Percentiles rank a stretch among this genome's conserved stretches.
Evolutionary conservation across 1,140 invertebrate species (phyloP).

Genomic region (Lepidurus apus): DNA sequence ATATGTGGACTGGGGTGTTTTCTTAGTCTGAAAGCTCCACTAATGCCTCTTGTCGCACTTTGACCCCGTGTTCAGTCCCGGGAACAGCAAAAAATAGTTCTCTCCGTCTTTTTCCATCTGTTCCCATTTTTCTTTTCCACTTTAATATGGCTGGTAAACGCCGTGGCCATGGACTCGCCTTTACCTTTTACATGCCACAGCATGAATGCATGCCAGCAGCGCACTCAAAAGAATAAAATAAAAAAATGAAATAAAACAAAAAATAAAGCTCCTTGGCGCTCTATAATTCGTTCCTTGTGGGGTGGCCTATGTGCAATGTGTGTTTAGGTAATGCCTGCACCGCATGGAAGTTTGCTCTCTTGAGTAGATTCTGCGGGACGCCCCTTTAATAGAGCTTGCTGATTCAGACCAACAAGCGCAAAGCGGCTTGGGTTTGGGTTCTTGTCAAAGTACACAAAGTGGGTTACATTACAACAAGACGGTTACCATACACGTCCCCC

Average conservation of each 20-base stretch:
- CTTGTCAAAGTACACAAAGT: conserved; percentile 6
- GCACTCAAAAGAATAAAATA: no score
- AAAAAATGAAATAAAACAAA: no score
- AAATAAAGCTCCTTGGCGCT: neutral
- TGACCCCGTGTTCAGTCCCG: neutral
- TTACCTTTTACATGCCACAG: no score
- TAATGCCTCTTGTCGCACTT: neutral
- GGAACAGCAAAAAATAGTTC: neutral
- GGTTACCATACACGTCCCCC: no score
- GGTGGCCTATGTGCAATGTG: neutral
- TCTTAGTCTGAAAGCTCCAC: neutral
- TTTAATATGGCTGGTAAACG: neutral
- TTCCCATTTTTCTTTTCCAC: neutral
- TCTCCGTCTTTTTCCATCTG: neutral
- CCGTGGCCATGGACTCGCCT: no score
- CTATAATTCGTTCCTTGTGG: neutral
- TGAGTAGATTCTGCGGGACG: conserved; percentile 7
- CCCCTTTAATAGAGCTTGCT: conserved; percentile 11
- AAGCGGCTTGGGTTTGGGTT: neutral
- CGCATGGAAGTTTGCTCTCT: conserved; percentile 18
- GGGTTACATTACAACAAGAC: conserved; percentile 7
- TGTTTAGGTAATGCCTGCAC: conserved; percentile 21
- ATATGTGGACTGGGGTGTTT: neutral
- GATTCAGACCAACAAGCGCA: conserved; percentile 2
- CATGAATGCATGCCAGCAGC: no score